Percentiles rank a stretch among this genome's conserved stretches.
These are phyloP conservation scores for Eriocheir sinensis DNA, from an alignment of 1,140 invertebrate species.

Conservation along the genomic window DNA sequence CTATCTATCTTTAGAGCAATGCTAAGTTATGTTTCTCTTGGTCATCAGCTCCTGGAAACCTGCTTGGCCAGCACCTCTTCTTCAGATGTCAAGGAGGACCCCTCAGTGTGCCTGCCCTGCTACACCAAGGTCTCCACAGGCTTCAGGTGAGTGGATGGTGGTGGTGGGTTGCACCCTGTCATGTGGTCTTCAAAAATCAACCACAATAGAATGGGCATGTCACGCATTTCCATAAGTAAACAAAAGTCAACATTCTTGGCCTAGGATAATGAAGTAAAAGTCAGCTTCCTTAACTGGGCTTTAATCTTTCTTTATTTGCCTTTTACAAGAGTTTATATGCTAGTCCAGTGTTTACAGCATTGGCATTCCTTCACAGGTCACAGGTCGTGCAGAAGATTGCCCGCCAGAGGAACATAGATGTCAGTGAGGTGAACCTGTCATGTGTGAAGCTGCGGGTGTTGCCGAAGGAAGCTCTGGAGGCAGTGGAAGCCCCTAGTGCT, in stretches of 20 bases:
- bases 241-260: too few relatives aligned
- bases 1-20: too few relatives aligned
- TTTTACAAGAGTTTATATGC: too few relatives aligned
- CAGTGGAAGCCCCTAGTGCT: neutral
- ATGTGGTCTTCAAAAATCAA: too few relatives aligned
- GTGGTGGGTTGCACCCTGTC: neutral
- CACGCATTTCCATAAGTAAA: too few relatives aligned
- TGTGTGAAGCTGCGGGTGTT: slow-evolving; percentile 59
- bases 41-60: slow-evolving; percentile 61
- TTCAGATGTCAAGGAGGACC: slow-evolving; percentile 34
- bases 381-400: slow-evolving; percentile 64
- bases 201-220: too few relatives aligned
- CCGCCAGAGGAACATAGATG: slow-evolving; percentile 52
- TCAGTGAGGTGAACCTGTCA: slow-evolving; percentile 52
- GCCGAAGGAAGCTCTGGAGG: slow-evolving; percentile 33
- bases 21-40: neutral
- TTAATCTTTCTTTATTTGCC: too few relatives aligned
- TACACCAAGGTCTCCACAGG: slow-evolving; percentile 62
- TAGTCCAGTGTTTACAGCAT: too few relatives aligned
- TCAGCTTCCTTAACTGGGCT: too few relatives aligned
- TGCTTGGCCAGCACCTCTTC: slow-evolving; percentile 43
- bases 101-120: slow-evolving; percentile 55
- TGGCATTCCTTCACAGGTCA: neutral
- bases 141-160: slow-evolving; percentile 50
- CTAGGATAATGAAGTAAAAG: too few relatives aligned